Evolutionary conservation across 2,888 invertebrate genomes (phyloP).

Genomic region (Cosmorhoe ocellata): DNA sequence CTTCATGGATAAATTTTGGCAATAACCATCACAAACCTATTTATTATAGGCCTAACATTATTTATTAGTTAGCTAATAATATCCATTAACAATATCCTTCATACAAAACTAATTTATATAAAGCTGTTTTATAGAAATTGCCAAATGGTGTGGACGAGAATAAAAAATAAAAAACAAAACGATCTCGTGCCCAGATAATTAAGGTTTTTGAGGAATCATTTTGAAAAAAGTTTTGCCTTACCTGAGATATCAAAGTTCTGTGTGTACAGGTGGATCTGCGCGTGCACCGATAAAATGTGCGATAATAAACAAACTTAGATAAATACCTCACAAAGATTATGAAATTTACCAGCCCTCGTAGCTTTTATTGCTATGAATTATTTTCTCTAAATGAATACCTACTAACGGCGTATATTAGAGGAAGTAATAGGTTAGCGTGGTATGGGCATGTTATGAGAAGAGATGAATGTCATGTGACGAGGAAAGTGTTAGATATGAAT

Average conservation of each 20-base stretch:
- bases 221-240: slow-evolving; percentile 74
- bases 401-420: too few relatives aligned
- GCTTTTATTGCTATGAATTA: too few relatives aligned
- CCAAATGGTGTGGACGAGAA: slow-evolving; percentile 71
- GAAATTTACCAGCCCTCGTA: too few relatives aligned
- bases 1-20: too few relatives aligned
- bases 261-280: slow-evolving; percentile 51
- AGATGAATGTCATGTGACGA: too few relatives aligned
- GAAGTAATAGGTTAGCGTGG: too few relatives aligned
- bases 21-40: too few relatives aligned
- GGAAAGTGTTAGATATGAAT: too few relatives aligned
- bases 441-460: too few relatives aligned
- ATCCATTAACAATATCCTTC: slow-evolving; percentile 6
- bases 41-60: too few relatives aligned
- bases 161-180: slow-evolving; percentile 68
- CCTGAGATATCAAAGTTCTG: slow-evolving; percentile 71
- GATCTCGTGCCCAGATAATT: slow-evolving; percentile 79
- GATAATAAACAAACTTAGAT: background rate
- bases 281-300: background rate
- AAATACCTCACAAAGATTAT: too few relatives aligned
- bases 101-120: slow-evolving; percentile 24
- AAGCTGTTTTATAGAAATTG: slow-evolving; percentile 32
- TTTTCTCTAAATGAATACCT: too few relatives aligned
- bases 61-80: slow-evolving; percentile 26
- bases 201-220: slow-evolving; percentile 71